Evolutionary conservation across 2,888 invertebrate species (phyloP), one percentile per base, ranked within the genome.

Genomic region (Xanthorhoe spadicearia): DNA sequence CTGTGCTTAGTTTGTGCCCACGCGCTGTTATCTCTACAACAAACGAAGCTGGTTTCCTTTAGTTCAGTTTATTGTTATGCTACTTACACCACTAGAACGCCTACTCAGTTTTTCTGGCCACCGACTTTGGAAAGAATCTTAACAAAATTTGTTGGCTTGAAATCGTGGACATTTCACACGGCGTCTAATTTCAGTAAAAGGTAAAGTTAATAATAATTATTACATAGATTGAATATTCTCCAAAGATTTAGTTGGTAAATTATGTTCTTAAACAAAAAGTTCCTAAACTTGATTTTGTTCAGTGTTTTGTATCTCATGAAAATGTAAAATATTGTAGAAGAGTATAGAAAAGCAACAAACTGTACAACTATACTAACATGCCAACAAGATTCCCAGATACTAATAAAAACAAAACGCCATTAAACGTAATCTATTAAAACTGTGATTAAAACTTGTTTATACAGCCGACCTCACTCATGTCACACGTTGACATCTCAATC

Each of bases 31-130:
- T 92, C 89, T 89, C 85, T 83, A 87, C 86, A 86, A 83, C 78
- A 78, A 77, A 83, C 86, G 83, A 81, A 87, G 86, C 88, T 86
- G 85, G 88, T 88, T 89, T 83, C 86, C 86, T 88, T 85, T 88
- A 84, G 84, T 82, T 85, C 83, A 79, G 88, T 90, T 90, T 91
- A 90, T 91, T 87, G 87, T 89, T 81, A 84, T 82, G 90, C 90
- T 90, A 92, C 91, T 86, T 84, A 86, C 83, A 87, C 75, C 77
- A 81, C 85, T 82, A 86, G 85, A 79, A 86, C 86, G 83, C 88
- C 87, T 85, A 89, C 87, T 85, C 85, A 73, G 72, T 80, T 87
- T 86, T 88, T 88, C 85, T 80, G 86, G 78, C 86, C 84, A 90
- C 89, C 86, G 87, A 77, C 87, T 87, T 32, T 51, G 28, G 19